These are phyloP conservation scores for Chalcosyrphus nemorum DNA, from an alignment of 2,888 invertebrate genomes.

Conservation along the genomic window DNA sequence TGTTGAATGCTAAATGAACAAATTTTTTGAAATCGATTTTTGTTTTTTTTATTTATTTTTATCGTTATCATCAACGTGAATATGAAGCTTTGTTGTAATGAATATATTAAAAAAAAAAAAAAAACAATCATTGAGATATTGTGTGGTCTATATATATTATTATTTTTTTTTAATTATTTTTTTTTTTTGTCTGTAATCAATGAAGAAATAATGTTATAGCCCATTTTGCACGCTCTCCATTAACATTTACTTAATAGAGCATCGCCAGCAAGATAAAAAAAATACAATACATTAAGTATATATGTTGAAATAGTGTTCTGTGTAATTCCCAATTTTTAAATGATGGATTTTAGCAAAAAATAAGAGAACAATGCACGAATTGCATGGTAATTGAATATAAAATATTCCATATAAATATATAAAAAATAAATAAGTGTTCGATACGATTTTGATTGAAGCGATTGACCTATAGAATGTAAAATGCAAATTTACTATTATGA, in stretches of 20 bases:
- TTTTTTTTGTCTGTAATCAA: slow-evolving; percentile 59
- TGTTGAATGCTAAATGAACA: slow-evolving; percentile 69
- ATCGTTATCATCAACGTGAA: slow-evolving; percentile 67
- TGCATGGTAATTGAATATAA: slow-evolving; percentile 70
- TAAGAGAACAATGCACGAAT: slow-evolving; percentile 60
- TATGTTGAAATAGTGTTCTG: slow-evolving; percentile 62
- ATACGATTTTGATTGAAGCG: slow-evolving; percentile 62
- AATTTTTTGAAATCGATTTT: slow-evolving; percentile 57
- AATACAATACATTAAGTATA: slow-evolving; percentile 43
- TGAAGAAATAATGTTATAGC: slow-evolving; percentile 67
- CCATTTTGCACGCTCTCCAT: slow-evolving; percentile 72
- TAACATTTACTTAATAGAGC: slow-evolving; percentile 60
- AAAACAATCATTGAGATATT: slow-evolving; percentile 52
- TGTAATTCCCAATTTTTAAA: slow-evolving; percentile 62
- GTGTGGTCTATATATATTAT: slow-evolving; percentile 69
- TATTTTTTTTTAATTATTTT: slow-evolving; percentile 24
- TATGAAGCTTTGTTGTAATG: slow-evolving; percentile 72
- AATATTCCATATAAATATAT: slow-evolving; percentile 54
- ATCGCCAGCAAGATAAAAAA: slow-evolving; percentile 64
- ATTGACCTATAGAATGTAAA: slow-evolving; percentile 63
- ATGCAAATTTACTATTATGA: slow-evolving; percentile 59
- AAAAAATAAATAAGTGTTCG: slow-evolving; percentile 60
- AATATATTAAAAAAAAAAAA: slow-evolving; percentile 35
- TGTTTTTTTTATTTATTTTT: slow-evolving; percentile 53
- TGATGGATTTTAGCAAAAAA: slow-evolving; percentile 49